Evolutionary conservation across 2,113 vertebrate genomes (phyloP), one percentile per base, ranked within the genome.

Genomic region (Brevimyrus niger): DNA sequence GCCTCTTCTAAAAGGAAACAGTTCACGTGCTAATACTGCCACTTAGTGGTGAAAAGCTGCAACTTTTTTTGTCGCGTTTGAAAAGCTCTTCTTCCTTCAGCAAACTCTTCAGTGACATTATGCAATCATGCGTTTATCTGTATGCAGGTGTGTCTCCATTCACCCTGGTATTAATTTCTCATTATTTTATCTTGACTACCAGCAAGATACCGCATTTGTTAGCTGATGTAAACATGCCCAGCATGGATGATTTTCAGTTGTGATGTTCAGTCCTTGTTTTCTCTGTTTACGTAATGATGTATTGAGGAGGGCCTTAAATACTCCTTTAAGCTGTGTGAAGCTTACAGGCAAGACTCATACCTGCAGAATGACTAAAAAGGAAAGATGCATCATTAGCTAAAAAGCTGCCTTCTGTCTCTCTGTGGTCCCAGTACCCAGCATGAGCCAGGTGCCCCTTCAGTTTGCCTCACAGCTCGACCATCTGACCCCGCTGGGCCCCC

Each of bases 371-470:
- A 35, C n/a, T 42, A 8, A 42, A 17, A 80, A 6, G 73, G 15
- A 19, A 38, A 38, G 15, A 38, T 1, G 0, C 4, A 38, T 15
- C 13, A 35, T 76, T 35, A 7, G 17, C 13, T 35, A 80, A 80
- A 88, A 51, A 17, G 19, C 8, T 31, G n/a, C 85, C 11, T 65
- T 87, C 38, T 46, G 27, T 89, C 8, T 44, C 35, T 44, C 15
- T 27, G 27, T 38, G 44, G 17, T 44, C 31, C 31, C 58, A 94
- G 97, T 99, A 93, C 96, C 96, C 1, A 96, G 97, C 35, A 91
- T 98, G 86, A 97, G 97, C 19, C 91, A 96, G 0, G 92, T 98
- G 51, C 97, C 97, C 0, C 94, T 98, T 88, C 97, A 97, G 91
- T 97, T 98, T 35, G 89, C 95, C 3, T 93, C 96, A 1, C 96